Conservation (phyloP, 2,113 vertebrate genomes). For the Sapayoa aenigma region DNA sequence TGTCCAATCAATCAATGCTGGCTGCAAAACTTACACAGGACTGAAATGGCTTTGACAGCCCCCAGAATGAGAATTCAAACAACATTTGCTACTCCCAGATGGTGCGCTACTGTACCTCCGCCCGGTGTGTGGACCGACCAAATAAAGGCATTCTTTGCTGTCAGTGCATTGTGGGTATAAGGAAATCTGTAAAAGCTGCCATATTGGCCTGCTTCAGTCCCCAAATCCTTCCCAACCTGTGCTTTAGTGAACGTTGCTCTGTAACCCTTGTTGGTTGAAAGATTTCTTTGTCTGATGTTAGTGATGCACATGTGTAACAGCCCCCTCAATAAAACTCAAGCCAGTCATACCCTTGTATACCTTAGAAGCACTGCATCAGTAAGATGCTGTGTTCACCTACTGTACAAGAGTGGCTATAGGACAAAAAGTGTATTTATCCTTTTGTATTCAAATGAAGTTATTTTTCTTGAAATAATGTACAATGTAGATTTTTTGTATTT, state of each 20-base stretch:
- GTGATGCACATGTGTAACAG: slow-evolving; percentile 91
- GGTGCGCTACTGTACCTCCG: slow-evolving; percentile 56
- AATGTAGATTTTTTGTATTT: slow-evolving; percentile 95
- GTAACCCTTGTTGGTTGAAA: slow-evolving; percentile 91
- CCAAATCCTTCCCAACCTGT: slow-evolving; percentile 79
- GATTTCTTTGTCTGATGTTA: slow-evolving; percentile 92
- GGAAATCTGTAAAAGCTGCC: slow-evolving; percentile 84
- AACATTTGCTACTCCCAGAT: slow-evolving; percentile 49
- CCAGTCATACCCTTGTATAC: slow-evolving; percentile 79
- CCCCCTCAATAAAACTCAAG: slow-evolving; percentile 71
- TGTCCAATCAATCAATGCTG: not conserved
- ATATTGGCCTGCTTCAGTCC: slow-evolving; percentile 77
- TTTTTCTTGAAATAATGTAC: slow-evolving; percentile 93
- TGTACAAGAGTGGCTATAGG: slow-evolving; percentile 82
- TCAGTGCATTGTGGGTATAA: slow-evolving; percentile 90
- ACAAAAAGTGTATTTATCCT: slow-evolving; percentile 91
- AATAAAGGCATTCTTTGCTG: slow-evolving; percentile 86
- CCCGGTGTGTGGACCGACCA: slow-evolving; percentile 74
- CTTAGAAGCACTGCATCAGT: slow-evolving; percentile 70
- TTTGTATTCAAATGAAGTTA: slow-evolving; percentile 98
- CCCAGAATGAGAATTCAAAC: not conserved
- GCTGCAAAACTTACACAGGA: slow-evolving; percentile 54
- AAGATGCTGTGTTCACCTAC: slow-evolving; percentile 74
- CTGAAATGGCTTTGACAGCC: slow-evolving; percentile 38
- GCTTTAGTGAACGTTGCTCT: slow-evolving; percentile 95